Base-by-base conservation (phyloP, 2,888 invertebrate species). In the Onthophagus sagittarius region DNA sequence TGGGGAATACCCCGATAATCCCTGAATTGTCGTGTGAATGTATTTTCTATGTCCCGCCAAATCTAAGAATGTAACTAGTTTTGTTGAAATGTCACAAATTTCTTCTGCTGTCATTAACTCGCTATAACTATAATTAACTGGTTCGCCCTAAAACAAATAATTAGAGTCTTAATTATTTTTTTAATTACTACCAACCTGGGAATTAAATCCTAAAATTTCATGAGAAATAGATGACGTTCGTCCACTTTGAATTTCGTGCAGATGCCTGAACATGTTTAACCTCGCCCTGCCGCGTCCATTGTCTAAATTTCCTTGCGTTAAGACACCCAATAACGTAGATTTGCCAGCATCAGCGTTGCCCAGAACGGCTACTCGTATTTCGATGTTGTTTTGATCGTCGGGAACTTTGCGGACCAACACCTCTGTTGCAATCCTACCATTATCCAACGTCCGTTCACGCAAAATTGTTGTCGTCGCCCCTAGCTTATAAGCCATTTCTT, bases 311-410 rank as follows among this genome's bases (percentile, higher is more conserved):
- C 98, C 98, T 86, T 98, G 97, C 0, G 98, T 98, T 33, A 99
- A 86, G 0, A 99, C 98, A 9, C 99, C 99, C 33, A 98, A 88
- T 39, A 99, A 88, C 0, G 98, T 99, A 5, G 97, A 97, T 84
- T 99, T 99, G n/a, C 98, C 98, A 0, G 96, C 96, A 86, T 98
- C 97, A 78, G 96, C 96, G 78, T 95, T 95, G 0, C 99, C 99
- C 83, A 98, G 90, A 39, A 99, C 97, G 0, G 98, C 98, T 3
- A 97, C 91, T 72, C 97, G 87, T 64, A 99, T 88, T 84, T 99
- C 98, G 70, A 97, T 92, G 73, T 92, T 94, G 80, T 94, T 94
- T 80, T 94, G 93, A 77, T 95, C 93, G 80, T 96, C 96, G 0
- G 94, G 94, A 76, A 93, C 93, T 88, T 96, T 96, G 75, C 96